These are phyloP conservation scores for Drosophila tristis DNA, from an alignment of 1,140 invertebrate species.

Conservation along the genomic window DNA sequence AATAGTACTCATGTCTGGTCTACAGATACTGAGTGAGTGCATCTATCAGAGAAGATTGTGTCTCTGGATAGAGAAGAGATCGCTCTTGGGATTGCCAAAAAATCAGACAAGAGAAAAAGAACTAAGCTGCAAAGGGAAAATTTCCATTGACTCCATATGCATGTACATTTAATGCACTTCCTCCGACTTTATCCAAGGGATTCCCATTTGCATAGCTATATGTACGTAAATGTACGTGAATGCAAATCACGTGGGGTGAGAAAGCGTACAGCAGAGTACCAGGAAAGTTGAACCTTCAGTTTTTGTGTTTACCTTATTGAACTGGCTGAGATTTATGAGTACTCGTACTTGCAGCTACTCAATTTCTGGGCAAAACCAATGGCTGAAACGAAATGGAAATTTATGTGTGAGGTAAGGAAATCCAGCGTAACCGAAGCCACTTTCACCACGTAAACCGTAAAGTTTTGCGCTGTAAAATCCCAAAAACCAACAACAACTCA, in stretches of 20 bases:
- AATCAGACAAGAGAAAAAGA: neutral
- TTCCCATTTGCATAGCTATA: conserved; percentile 48
- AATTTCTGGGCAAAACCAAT: conserved; percentile 75
- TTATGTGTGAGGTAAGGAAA: conserved; percentile 51
- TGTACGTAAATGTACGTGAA: neutral
- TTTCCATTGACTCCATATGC: conserved; percentile 9
- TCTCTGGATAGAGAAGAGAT: neutral
- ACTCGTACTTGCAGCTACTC: conserved; percentile 54
- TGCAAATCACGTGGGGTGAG: conserved; percentile 48
- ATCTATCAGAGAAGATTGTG: neutral
- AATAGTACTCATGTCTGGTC: conserved; percentile 26
- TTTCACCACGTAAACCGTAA: conserved; percentile 75
- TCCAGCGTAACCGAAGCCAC: conserved; percentile 48
- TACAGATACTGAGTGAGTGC: neutral
- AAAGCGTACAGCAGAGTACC: conserved; percentile 3
- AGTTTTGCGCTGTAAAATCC: conserved; percentile 66
- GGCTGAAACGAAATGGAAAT: conserved; percentile 79
- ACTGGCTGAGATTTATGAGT: conserved; percentile 75
- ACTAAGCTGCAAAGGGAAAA: neutral
- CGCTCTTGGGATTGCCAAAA: conserved; percentile 18
- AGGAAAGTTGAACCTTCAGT: conserved; percentile 57
- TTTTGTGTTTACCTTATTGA: conserved; percentile 76
- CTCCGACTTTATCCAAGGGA: conserved; percentile 30
- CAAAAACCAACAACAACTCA: conserved; percentile 47
- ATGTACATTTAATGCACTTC: conserved; percentile 64